Base-by-base conservation (phyloP, 2,113 vertebrate genomes). In the Phrynosoma blainvillii region DNA sequence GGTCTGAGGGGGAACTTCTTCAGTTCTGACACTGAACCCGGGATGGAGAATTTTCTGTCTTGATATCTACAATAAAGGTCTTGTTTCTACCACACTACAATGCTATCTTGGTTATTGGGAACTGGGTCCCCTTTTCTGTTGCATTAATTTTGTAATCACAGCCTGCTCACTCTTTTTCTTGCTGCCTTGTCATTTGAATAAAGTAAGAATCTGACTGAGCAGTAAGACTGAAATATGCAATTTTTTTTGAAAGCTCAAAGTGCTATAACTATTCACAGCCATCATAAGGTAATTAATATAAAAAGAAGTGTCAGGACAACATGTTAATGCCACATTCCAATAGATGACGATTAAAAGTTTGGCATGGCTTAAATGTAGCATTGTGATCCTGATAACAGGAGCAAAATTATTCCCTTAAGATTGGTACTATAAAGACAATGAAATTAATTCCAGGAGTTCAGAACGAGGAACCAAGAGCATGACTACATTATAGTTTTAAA, bases 401-500 rank as follows among this genome's bases (percentile, higher is more conserved):
- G 75, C 27, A 68, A 79, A 68, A 79, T 79, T 79, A 86, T 86
- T 86, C 77, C 76, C 65, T 56, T 79, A 56, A 36, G 40, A 86
- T 68, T 42, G 32, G 47, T 79, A 62, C 27, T 79, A 23, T 68
- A 54, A 68, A 76, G 78, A 42, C 56, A 77, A 86, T 79, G 62
- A 68, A 78, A 86, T 79, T 78, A 86, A 86, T 78, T 86, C 62
- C 84, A 86, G 75, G 40, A 79, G 84, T 86, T 82, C 84, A 79
- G 84, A 86, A 40, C n/a, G 13, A 86, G 42, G 59, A 86, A 86
- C 75, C 62, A 78, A 86, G 40, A 56, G 30, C 75, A 86, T 68
- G 59, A 54, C 62, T 79, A 79, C 59, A 86, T 54, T 86, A 68
- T 16, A 68, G 75, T 68, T 86, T 86, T 79, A 86, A 78, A 86